Evolutionary conservation across 2,113 vertebrate species (phyloP).

Genomic region (Beaufortia kweichowensis): DNA sequence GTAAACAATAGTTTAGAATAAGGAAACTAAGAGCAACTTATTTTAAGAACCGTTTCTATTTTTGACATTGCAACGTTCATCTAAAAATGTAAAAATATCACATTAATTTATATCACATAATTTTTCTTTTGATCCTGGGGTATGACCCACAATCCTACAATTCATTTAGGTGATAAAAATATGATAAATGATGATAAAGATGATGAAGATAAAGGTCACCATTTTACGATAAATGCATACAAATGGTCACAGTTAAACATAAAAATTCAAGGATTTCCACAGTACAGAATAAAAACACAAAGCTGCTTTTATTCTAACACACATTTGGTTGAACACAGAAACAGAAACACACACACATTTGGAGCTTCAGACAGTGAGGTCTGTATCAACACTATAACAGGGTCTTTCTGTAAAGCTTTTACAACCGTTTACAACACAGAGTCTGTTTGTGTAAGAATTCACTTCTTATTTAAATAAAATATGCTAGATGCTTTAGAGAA

Average conservation of each 20-base stretch:
- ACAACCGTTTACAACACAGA: conserved; percentile 16
- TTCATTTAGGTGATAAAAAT: neutral
- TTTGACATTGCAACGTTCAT: no score
- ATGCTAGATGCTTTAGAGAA: neutral
- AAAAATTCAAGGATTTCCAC: neutral
- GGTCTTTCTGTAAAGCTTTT: conserved; percentile 36
- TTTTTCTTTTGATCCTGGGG: no score
- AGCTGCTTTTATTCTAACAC: conserved; percentile 36
- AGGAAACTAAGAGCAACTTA: no score
- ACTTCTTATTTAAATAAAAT: conserved; percentile 11
- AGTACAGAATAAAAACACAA: neutral
- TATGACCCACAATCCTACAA: neutral
- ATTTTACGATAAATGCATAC: neutral
- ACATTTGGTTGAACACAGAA: neutral
- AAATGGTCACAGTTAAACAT: neutral
- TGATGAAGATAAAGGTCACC: neutral
- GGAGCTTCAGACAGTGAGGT: conserved; percentile 29
- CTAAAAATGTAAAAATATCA: no score
- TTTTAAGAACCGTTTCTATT: no score
- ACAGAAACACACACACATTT: conserved; percentile 33
- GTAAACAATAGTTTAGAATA: no score
- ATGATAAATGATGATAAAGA: neutral
- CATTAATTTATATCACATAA: no score
- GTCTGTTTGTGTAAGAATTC: conserved; percentile 8
- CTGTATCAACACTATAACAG: conserved; percentile 30